These are phyloP conservation scores for Scaptomyza parva DNA, from an alignment of 2,888 invertebrate genomes.

Conservation along the genomic window DNA sequence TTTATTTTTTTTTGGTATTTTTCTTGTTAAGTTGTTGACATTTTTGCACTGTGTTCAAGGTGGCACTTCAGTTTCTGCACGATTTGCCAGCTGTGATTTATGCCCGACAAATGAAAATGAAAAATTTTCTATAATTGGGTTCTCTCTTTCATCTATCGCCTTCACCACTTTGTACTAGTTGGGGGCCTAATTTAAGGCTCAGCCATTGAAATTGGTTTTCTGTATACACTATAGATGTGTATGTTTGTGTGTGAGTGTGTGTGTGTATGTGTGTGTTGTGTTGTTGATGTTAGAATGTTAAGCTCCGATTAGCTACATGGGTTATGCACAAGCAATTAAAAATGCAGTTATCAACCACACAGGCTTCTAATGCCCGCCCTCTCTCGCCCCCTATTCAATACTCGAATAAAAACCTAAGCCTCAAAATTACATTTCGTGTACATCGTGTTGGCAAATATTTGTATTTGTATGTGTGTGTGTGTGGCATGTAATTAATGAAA, in stretches of 20 bases:
- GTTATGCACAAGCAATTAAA: slow-evolving; percentile 63
- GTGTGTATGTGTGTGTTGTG: background rate
- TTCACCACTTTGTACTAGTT: background rate
- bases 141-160: slow-evolving; percentile 16
- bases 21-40: slow-evolving; percentile 32
- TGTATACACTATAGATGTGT: slow-evolving; percentile 35
- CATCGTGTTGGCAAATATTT: slow-evolving; percentile 48
- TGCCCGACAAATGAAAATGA: slow-evolving; percentile 49
- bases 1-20: background rate
- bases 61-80: slow-evolving; percentile 43
- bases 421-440: slow-evolving; percentile 6
- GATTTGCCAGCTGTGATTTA: slow-evolving; percentile 60
- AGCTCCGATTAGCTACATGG: slow-evolving; percentile 34
- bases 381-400: background rate
- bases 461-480: background rate
- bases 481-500: slow-evolving; percentile 64
- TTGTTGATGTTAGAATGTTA: slow-evolving; percentile 13
- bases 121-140: slow-evolving; percentile 73
- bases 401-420: background rate
- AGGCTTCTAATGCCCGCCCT: slow-evolving; percentile 6
- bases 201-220: slow-evolving; percentile 56
- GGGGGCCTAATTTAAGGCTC: slow-evolving; percentile 63
- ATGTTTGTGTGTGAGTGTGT: slow-evolving; percentile 6
- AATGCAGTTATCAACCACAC: slow-evolving; percentile 29
- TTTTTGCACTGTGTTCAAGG: slow-evolving; percentile 28